Conservation (phyloP, 2,113 vertebrate species). For the Numenius arquata region DNA sequence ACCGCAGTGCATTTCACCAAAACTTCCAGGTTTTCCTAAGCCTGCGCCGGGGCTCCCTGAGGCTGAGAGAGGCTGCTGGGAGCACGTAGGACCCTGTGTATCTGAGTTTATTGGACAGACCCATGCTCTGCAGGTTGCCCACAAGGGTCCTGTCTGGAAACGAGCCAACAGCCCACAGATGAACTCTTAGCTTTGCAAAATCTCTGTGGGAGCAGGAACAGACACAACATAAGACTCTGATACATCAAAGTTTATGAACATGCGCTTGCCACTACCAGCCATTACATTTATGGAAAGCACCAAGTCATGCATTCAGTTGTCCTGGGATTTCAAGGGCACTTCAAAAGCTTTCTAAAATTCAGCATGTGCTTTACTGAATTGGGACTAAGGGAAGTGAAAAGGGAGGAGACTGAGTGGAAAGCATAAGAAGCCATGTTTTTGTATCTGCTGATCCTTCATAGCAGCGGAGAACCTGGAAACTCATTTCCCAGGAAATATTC, state of each 20-base stretch:
- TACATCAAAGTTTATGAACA: not conserved
- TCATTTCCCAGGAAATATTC: not conserved
- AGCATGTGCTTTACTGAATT: not conserved
- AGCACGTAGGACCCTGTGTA: fast-evolving
- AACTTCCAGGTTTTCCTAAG: not conserved
- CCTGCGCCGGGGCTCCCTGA: not conserved
- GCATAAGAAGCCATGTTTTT: not conserved
- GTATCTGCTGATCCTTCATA: not conserved
- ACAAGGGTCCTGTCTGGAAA: not conserved
- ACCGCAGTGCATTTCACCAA: not conserved
- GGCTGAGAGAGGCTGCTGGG: not conserved
- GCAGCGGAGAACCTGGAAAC: not conserved
- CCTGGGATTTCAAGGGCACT: not conserved
- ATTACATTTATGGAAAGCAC: not conserved
- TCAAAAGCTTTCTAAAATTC: not conserved
- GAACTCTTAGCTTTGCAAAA: not conserved
- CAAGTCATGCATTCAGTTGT: not conserved
- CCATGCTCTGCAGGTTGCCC: not conserved
- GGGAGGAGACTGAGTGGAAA: not conserved
- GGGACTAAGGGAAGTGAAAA: not conserved
- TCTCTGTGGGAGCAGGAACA: not conserved
- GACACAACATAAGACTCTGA: not conserved
- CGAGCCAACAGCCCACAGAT: not conserved
- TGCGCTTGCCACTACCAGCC: not conserved
- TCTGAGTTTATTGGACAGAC: not conserved